phyloP scores from a whole-genome alignment of 1,140 invertebrate genomes.

The Mizuhopecten yessoensis region DNA sequence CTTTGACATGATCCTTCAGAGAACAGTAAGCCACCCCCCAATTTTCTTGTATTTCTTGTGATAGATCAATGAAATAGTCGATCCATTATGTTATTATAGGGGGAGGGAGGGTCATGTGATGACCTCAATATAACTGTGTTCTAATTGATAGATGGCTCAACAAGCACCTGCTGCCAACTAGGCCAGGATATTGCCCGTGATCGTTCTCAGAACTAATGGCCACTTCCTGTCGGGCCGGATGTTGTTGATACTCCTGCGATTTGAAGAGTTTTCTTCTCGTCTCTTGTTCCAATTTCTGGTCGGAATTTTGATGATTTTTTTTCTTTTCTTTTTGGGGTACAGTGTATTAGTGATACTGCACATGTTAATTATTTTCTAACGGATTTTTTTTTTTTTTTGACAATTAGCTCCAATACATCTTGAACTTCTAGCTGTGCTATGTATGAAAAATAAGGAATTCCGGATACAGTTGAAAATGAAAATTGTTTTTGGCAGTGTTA shows the following conservation, averaged over 20 bases:
- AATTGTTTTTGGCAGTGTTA: too few relatives aligned
- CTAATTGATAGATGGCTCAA: constrained; percentile 11
- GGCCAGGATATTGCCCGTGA: neutral
- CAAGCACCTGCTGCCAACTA: neutral
- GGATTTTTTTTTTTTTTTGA: too few relatives aligned
- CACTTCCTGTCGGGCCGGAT: neutral
- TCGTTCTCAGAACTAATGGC: neutral
- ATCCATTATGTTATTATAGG: neutral
- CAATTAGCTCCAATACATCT: too few relatives aligned
- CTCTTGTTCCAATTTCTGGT: neutral
- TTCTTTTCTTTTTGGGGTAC: too few relatives aligned
- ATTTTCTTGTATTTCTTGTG: neutral
- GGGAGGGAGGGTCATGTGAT: neutral
- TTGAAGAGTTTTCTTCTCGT: neutral
- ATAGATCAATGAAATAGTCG: neutral
- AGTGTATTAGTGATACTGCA: too few relatives aligned
- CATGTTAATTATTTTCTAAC: too few relatives aligned
- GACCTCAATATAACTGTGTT: neutral
- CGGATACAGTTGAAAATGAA: too few relatives aligned
- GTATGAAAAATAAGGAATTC: too few relatives aligned
- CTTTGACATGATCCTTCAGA: neutral
- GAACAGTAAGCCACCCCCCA: neutral
- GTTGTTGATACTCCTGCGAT: neutral
- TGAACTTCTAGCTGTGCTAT: too few relatives aligned
- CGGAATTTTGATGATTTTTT: neutral